These are phyloP conservation scores for Sebastes schlegelii DNA, from an alignment of 2,113 vertebrate genomes.

Conservation along the genomic window DNA sequence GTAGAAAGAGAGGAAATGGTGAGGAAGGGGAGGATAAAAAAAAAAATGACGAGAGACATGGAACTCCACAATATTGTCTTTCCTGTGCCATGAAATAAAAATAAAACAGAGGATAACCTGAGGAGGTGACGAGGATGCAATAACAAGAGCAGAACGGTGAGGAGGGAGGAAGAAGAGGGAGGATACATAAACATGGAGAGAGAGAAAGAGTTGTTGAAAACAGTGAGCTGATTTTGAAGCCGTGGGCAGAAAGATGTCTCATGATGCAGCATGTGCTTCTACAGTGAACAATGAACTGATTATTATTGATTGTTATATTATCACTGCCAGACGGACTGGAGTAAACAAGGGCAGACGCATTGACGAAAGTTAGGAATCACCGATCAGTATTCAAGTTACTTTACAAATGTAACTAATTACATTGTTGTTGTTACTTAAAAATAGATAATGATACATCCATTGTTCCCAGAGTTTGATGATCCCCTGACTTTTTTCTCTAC, in stretches of 20 bases:
- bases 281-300: constrained; percentile 49
- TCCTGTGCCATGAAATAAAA: neutral
- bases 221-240: constrained; percentile 20
- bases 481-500: neutral
- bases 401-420: neutral
- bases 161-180: neutral
- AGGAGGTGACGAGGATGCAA: neutral
- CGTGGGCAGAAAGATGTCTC: constrained; percentile 16
- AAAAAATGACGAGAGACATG: neutral
- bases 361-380: neutral
- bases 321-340: neutral
- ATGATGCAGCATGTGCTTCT: constrained; percentile 68
- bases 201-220: constrained; percentile 8
- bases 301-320: constrained; percentile 27
- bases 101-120: constrained; percentile 1
- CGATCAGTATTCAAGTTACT: neutral
- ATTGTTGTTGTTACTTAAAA: neutral
- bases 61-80: neutral
- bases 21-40: constrained; percentile 26
- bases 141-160: neutral
- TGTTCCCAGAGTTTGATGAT: neutral
- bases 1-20: constrained; percentile 6
- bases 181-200: constrained; percentile 14
- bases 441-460: neutral
- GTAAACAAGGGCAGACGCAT: neutral